Conservation (phyloP, 92 coral and sea anemone genomes). For the Epizoanthus fatuus region DNA sequence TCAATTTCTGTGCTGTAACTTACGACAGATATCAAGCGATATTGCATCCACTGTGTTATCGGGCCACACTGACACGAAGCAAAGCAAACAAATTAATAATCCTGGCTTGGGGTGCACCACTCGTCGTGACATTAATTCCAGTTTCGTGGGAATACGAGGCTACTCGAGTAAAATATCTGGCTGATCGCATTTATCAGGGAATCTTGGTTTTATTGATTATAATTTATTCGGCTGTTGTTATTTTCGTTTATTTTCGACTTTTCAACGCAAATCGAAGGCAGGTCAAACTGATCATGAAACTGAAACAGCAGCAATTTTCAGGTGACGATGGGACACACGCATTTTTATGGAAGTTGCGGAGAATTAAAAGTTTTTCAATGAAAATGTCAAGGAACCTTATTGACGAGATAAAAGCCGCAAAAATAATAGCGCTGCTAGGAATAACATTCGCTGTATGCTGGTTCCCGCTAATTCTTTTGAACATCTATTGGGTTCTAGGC, state of each 20-base stretch:
- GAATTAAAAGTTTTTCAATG: slow-evolving; percentile 16
- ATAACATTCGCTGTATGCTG: slow-evolving; percentile 87
- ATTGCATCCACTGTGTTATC: slow-evolving; percentile 85
- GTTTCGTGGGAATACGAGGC: slow-evolving; percentile 78
- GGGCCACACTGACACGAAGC: slow-evolving; percentile 72
- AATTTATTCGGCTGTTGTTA: slow-evolving; percentile 61
- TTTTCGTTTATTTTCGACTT: slow-evolving; percentile 76
- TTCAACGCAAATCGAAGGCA: slow-evolving; percentile 90
- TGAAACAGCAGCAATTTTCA: background rate
- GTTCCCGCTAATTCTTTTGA: slow-evolving; percentile 89
- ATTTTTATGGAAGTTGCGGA: background rate
- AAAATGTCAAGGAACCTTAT: slow-evolving; percentile 67
- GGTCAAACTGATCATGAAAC: slow-evolving; percentile 67
- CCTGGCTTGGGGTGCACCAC: slow-evolving; percentile 82
- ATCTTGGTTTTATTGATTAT: slow-evolving; percentile 78
- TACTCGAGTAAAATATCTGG: slow-evolving; percentile 20
- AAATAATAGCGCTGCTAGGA: slow-evolving; percentile 86
- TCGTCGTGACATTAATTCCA: slow-evolving; percentile 78
- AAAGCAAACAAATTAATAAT: slow-evolving; percentile 73
- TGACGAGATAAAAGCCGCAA: slow-evolving; percentile 88
- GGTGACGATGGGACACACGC: background rate
- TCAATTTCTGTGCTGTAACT: slow-evolving; percentile 94
- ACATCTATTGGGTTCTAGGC: slow-evolving; percentile 79
- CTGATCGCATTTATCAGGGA: slow-evolving; percentile 82
- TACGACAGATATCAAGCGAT: slow-evolving; percentile 94